These are phyloP conservation scores for Meghimatium bilineatum DNA, from an alignment of 2,888 invertebrate genomes.

Conservation along the genomic window DNA sequence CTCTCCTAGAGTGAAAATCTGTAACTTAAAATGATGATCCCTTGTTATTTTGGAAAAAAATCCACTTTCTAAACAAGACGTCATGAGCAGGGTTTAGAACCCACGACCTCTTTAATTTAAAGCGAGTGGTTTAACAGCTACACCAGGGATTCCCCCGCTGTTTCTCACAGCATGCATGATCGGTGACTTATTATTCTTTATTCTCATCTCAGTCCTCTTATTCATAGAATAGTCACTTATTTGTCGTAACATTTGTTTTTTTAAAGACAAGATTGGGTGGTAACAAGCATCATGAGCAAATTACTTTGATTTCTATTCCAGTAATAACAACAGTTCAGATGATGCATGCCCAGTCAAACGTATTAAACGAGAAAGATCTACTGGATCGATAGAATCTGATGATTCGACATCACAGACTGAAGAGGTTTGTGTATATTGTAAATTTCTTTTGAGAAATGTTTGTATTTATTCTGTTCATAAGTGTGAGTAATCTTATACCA, in stretches of 20 bases:
- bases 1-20: too few species aligned
- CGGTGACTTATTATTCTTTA: neutral
- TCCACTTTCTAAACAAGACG: too few species aligned
- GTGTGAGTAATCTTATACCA: neutral
- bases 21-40: too few species aligned
- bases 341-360: conserved; percentile 35
- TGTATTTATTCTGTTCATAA: neutral
- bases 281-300: neutral
- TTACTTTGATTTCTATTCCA: neutral
- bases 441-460: neutral
- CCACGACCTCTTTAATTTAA: too few species aligned
- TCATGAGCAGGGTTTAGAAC: too few species aligned
- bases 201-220: neutral
- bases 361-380: conserved; percentile 40
- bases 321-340: conserved; percentile 40
- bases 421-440: conserved; percentile 37
- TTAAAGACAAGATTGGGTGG: neutral
- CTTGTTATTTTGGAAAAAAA: too few species aligned
- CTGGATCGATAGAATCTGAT: conserved; percentile 39
- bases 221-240: neutral
- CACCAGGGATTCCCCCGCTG: too few species aligned
- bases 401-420: conserved; percentile 41
- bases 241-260: neutral
- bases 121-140: too few species aligned
- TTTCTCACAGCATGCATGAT: too few species aligned